A percentile compares a stretch with the other conserved stretches of the same genome.
Evolutionary conservation across 2,888 invertebrate species (phyloP).

Genomic region (Drosophila melanosoma): DNA sequence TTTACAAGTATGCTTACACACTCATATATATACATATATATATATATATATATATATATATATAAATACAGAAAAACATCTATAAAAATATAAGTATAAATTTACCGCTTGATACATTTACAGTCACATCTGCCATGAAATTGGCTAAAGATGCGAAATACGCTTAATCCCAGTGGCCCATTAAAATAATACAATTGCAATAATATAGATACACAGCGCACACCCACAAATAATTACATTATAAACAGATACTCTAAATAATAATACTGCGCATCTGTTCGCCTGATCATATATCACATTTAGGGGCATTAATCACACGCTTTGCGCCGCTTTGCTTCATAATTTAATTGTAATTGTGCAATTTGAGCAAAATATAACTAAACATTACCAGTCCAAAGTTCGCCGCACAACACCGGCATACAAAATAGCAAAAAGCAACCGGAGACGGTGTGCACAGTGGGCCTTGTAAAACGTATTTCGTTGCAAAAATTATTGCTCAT

Average conservation of each 20-base stretch:
- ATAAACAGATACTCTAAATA: slow-evolving; percentile 40
- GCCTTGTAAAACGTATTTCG: background rate
- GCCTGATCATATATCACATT: slow-evolving; percentile 52
- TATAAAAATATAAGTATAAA: background rate
- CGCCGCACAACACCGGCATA: slow-evolving; percentile 42
- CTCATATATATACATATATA: slow-evolving; percentile 1
- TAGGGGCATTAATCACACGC: slow-evolving; percentile 67
- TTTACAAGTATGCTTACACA: slow-evolving; percentile 1
- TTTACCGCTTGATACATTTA: slow-evolving; percentile 9
- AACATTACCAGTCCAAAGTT: slow-evolving; percentile 56
- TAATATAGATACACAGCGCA: background rate
- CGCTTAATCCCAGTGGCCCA: slow-evolving; percentile 39
- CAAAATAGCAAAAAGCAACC: slow-evolving; percentile 30
- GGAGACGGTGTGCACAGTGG: slow-evolving; percentile 25
- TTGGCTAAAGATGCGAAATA: slow-evolving; percentile 10
- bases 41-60: slow-evolving; percentile 6
- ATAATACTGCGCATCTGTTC: slow-evolving; percentile 40
- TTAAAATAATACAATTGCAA: slow-evolving; percentile 32
- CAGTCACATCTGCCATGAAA: slow-evolving; percentile 33
- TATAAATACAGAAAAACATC: slow-evolving; percentile 17
- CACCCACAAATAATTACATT: slow-evolving; percentile 11
- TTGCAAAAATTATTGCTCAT: slow-evolving; percentile 1
- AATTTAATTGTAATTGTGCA: slow-evolving; percentile 72
- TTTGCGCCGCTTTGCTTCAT: slow-evolving; percentile 58
- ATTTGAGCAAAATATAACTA: slow-evolving; percentile 57